Evolutionary conservation across 2,113 vertebrate species (phyloP).

Genomic region (Podilymbus podiceps): DNA sequence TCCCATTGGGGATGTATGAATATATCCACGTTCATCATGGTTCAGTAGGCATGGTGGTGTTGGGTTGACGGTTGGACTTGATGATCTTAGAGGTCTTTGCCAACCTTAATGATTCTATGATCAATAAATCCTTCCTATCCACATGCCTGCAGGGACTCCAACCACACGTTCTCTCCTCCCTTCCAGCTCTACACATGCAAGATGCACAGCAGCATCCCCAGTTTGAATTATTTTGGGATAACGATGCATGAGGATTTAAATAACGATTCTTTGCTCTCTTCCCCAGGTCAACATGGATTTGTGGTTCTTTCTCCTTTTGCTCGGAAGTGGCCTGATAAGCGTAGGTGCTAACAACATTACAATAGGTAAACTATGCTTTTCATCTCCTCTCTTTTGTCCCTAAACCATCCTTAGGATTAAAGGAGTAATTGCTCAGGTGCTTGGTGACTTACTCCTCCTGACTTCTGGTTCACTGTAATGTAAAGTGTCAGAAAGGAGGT

Average conservation of each 20-base stretch:
- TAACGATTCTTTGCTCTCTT: background rate
- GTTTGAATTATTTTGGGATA: background rate
- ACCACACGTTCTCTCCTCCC: background rate
- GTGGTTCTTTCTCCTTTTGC: slow-evolving; percentile 86
- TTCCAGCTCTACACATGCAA: background rate
- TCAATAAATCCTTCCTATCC: background rate
- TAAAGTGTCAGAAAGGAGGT: background rate
- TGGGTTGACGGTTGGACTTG: no score
- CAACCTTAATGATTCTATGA: no score
- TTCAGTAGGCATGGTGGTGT: no score
- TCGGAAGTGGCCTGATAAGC: slow-evolving; percentile 75
- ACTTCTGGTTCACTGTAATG: background rate
- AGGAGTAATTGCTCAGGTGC: background rate
- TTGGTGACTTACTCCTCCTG: background rate
- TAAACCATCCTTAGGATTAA: background rate
- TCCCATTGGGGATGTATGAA: fast-evolving
- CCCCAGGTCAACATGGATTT: slow-evolving; percentile 91
- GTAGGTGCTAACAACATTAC: slow-evolving; percentile 68
- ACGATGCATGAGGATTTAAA: background rate
- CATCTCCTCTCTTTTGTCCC: background rate
- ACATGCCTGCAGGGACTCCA: background rate
- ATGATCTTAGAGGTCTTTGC: no score
- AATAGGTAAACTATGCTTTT: slow-evolving; percentile 70
- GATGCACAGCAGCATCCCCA: fast-evolving
- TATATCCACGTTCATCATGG: no score